These are phyloP conservation scores for Rhingia rostrata DNA, from an alignment of 2,888 invertebrate species.

Conservation along the genomic window DNA sequence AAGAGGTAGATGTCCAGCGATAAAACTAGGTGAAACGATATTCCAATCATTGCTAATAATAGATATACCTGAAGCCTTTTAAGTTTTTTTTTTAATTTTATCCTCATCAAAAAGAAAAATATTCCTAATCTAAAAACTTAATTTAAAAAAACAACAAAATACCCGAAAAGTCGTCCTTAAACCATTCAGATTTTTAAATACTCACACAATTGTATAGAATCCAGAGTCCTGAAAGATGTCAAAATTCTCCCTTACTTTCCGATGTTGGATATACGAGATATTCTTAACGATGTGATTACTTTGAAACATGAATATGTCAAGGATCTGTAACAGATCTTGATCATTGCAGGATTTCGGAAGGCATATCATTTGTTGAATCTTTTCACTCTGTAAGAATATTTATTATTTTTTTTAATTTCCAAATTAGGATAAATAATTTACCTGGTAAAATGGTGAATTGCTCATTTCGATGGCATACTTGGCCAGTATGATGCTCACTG, in stretches of 20 bases:
- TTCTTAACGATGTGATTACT: constrained; percentile 77
- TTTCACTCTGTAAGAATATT: constrained; percentile 69
- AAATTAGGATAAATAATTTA: not conserved
- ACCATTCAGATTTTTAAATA: constrained; percentile 5
- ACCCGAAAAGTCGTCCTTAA: too few relatives aligned
- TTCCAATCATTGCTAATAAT: too few relatives aligned
- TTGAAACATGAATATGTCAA: constrained; percentile 77
- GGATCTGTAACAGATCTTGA: constrained; percentile 77
- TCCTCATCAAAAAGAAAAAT: too few relatives aligned
- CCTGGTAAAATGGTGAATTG: constrained; percentile 45
- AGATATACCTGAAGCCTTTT: too few relatives aligned
- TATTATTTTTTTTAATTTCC: too few relatives aligned
- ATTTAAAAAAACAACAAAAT: too few relatives aligned
- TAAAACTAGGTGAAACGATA: too few relatives aligned
- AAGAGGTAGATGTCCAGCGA: too few relatives aligned
- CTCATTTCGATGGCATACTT: constrained; percentile 79
- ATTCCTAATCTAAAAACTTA: too few relatives aligned
- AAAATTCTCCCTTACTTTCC: constrained; percentile 76
- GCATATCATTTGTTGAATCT: constrained; percentile 78
- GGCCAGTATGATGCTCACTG: constrained; percentile 76
- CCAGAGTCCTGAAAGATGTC: constrained; percentile 77
- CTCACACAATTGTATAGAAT: constrained; percentile 78
- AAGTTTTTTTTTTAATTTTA: too few relatives aligned
- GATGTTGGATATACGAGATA: constrained; percentile 76
- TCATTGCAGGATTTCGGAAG: constrained; percentile 78